Base-by-base conservation (phyloP, 2,888 invertebrate species). In the Thymelicus sylvestris region DNA sequence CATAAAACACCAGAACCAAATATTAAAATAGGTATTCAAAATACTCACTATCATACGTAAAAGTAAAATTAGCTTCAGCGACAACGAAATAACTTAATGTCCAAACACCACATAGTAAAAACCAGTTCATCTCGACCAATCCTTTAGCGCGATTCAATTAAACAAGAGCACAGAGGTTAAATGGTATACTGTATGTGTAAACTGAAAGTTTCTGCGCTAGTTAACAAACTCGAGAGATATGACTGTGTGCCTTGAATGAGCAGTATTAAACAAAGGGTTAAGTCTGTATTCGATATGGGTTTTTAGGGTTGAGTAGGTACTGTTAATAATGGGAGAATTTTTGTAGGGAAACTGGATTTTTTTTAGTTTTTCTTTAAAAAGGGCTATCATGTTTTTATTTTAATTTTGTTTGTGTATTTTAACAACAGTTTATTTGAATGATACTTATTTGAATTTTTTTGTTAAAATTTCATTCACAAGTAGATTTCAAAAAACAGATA, bases 11-110 rank as follows among this genome's bases (percentile, higher is more conserved):
- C 41, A 41, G 3, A 31, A 31, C 31, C 31, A 31, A 31, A 41
- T 41, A 44, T 12, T 12, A 4, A 55, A n/a, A n/a, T 12, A 31
- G n/a, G n/a, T n/a, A n/a, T 59, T 10, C 1, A 44, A 64, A 63
- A 39, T 55, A 81, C 85, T 80, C 74, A 85, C 86, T 84, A 19
- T 80, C 73, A 74, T 81, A 83, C 0, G 82, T 82, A 71, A 84
- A 85, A n/a, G 79, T 82, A 55, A 78, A 81, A 75, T 82, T 82
- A 10, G 74, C 72, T 39, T 52, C 68, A 19, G 67, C 76, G 12
- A 41, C 67, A 24, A 63, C 63, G 8, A 71, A 68, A 24, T 63
- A 57, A 47, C 31, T 71, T 60, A 67, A 72, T 66, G 55, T 66
- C 74, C 65, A 74, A 64, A 74, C 66, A 48, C 71, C 71, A 64